phyloP scores from a whole-genome alignment of 1,140 invertebrate genomes.

The Fragariocoptes setiger region DNA sequence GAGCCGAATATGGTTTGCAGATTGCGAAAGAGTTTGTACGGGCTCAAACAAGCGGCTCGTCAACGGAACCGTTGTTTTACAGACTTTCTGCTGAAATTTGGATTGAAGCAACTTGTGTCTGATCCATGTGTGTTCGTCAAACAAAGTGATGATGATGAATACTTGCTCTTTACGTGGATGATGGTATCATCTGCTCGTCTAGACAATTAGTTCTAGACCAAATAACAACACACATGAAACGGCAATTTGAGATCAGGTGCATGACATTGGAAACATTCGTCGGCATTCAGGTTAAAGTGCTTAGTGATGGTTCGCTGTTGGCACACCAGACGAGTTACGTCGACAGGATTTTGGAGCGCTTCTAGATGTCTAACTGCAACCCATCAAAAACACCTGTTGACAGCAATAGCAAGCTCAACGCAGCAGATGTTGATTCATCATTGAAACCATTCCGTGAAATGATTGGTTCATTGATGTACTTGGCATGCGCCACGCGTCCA shows the following conservation, averaged over 20 bases:
- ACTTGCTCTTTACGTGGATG: conserved; percentile 20
- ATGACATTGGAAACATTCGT: not conserved
- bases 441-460: conserved; percentile 10
- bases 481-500: conserved; percentile 17
- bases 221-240: not conserved
- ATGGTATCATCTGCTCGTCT: conserved; percentile 15
- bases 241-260: conserved; percentile 12
- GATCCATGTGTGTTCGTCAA: conserved; percentile 4
- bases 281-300: conserved; percentile 2
- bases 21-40: conserved; percentile 3
- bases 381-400: conserved; percentile 13
- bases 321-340: not conserved
- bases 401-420: conserved; percentile 7
- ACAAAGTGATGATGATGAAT: conserved; percentile 6
- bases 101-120: conserved; percentile 1
- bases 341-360: conserved; percentile 7
- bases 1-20: not conserved
- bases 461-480: conserved; percentile 16
- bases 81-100: not conserved
- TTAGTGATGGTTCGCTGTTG: conserved; percentile 1
- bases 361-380: conserved; percentile 13
- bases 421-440: not conserved
- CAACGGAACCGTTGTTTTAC: conserved; percentile 4
- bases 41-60: conserved; percentile 3
- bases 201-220: not conserved